phyloP scores from a whole-genome alignment of 2,113 vertebrate species.

The Hyaena hyaena region DNA sequence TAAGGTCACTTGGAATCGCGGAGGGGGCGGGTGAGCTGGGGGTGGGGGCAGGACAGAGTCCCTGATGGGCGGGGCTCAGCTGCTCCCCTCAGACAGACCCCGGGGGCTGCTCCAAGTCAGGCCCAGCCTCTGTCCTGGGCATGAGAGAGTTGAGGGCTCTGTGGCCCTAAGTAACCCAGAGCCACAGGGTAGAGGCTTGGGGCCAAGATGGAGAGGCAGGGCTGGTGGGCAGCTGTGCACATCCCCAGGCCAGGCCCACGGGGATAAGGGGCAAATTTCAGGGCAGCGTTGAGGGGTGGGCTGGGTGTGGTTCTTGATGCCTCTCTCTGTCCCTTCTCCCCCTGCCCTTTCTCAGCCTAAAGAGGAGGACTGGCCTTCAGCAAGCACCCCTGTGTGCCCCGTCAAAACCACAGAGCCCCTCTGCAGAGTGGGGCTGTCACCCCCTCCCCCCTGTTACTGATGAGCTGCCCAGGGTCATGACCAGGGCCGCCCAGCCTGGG shows the following conservation, averaged over 20 bases:
- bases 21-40: neutral
- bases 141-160: neutral
- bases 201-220: neutral
- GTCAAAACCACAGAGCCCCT: rapidly evolving
- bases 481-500: neutral
- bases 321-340: neutral
- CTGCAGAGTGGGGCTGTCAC: rapidly evolving
- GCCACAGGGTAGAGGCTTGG: neutral
- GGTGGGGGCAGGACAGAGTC: neutral
- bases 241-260: neutral
- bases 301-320: rapidly evolving
- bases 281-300: rapidly evolving
- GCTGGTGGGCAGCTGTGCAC: neutral
- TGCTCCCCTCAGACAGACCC: rapidly evolving
- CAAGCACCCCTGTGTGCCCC: rapidly evolving
- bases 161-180: rapidly evolving
- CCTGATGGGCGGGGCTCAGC: rapidly evolving
- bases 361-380: no score
- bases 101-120: neutral
- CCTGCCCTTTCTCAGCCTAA: rapidly evolving
- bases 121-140: rapidly evolving
- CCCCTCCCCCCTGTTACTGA: rapidly evolving
- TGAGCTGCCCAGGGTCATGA: neutral
- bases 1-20: conserved; percentile 71
- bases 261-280: rapidly evolving